Percentiles rank a stretch among this genome's conserved stretches.
Conservation (phyloP, 2,797 vertebrate genomes). For the Danio choprae region DNA sequence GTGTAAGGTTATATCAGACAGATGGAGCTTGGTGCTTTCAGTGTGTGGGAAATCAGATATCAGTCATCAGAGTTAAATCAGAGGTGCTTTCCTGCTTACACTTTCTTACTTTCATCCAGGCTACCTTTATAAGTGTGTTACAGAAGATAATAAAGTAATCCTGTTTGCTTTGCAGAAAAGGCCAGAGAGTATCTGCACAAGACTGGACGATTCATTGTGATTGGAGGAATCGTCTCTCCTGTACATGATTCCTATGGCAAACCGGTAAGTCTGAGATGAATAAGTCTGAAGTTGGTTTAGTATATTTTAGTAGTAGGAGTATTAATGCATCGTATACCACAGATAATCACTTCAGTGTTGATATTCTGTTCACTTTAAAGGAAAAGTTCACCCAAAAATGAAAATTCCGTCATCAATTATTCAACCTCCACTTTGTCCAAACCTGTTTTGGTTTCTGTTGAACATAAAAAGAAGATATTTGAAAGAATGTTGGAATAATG, state of each 20-base stretch:
- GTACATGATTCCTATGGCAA: slow-evolving; percentile 98
- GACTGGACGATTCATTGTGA: slow-evolving; percentile 95
- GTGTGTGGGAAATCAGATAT: slow-evolving; percentile 12
- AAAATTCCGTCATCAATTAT: no score
- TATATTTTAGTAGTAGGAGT: not conserved
- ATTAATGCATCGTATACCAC: not conserved
- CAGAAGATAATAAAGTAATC: not conserved
- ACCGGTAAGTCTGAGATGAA: slow-evolving; percentile 77
- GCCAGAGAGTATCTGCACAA: slow-evolving; percentile 95
- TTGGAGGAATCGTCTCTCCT: slow-evolving; percentile 96
- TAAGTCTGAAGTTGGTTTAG: not conserved
- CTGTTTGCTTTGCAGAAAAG: slow-evolving; percentile 82
- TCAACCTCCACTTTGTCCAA: no score
- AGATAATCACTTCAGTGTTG: not conserved
- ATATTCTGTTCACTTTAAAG: no score
- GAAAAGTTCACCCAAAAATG: no score
- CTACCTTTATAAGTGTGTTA: not conserved
- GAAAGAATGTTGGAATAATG: no score
- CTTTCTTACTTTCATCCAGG: not conserved
- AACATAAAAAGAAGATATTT: no score
- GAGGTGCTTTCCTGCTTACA: not conserved
- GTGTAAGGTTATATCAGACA: slow-evolving; percentile 2
- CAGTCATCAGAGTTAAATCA: slow-evolving; percentile 15
- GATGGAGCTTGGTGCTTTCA: not conserved
- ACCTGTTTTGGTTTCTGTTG: no score